Percentiles rank a stretch among this genome's conserved stretches.
phyloP scores from a whole-genome alignment of 2,888 invertebrate genomes.

The Rhagonycha lutea region DNA sequence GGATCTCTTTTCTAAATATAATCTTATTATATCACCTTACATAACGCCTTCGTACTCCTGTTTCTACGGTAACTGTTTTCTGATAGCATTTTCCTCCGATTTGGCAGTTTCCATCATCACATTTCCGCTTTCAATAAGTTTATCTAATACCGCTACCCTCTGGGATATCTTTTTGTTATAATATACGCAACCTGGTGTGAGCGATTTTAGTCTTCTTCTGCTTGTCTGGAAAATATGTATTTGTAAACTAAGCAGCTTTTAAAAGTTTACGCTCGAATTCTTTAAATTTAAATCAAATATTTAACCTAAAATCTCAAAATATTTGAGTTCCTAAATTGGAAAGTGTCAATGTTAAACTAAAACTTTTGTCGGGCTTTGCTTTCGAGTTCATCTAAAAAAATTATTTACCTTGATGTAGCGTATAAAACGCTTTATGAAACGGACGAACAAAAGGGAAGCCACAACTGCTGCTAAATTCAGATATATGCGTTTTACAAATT shows the following conservation, averaged over 20 bases:
- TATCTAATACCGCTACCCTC: conserved; percentile 42
- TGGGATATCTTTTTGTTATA: conserved; percentile 39
- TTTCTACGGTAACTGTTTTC: conserved; percentile 38
- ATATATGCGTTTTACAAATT: conserved; percentile 28
- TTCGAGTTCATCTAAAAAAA: not conserved
- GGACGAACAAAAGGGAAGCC: conserved; percentile 12
- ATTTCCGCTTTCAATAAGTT: conserved; percentile 46
- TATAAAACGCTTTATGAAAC: not conserved
- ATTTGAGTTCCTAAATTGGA: not conserved
- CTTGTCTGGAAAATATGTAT: conserved; percentile 11
- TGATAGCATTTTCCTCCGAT: conserved; percentile 43
- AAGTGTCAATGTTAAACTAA: not conserved
- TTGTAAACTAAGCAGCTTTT: conserved; percentile 22
- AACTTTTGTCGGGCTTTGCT: not conserved
- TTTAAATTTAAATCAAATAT: conserved; percentile 22
- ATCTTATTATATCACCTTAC: conserved; percentile 27
- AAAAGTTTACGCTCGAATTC: conserved; percentile 32
- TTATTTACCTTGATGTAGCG: not conserved
- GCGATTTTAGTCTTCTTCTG: conserved; percentile 30
- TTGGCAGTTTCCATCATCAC: conserved; percentile 45
- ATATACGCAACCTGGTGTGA: conserved; percentile 29
- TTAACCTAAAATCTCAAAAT: not conserved
- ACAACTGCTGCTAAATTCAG: conserved; percentile 21
- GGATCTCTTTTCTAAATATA: conserved; percentile 15
- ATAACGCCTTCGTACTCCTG: conserved; percentile 20